Base-by-base conservation (phyloP, 2,888 invertebrate species). In the Unio pictorum region DNA sequence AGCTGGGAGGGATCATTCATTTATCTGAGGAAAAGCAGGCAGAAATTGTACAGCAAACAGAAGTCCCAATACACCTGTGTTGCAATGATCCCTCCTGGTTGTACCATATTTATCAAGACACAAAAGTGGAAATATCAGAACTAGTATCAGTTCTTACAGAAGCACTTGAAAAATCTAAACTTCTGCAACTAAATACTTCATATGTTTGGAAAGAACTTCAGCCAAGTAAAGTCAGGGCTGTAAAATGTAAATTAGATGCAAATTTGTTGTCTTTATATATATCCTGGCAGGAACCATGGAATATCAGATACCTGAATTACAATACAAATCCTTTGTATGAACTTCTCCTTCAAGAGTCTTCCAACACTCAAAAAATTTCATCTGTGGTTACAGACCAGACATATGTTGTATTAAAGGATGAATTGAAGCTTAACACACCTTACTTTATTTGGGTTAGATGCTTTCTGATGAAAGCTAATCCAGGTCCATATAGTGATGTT, bases 31-130 rank as follows among this genome's bases (percentile, higher is more conserved):
- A 83, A 5, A 73, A 87, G 66, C 90, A 89, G 79, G 64, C 78
- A 55, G 61, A 73, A 56, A 91, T 91, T 56, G 26, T 80, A 65
- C 63, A 72, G 23, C 81, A 86, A 55, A 78, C 76, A 15, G 83
- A 85, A 58, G 90, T 91, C 20, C 88, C 88, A 8, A 81, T 83
- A 17, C 91, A 91, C 72, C 73, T 90, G 66, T 92, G 92, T 76
- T 92, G 92, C 78, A 81, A 88, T 59, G 87, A 92, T 79, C 90
- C 91, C 4, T 87, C 87, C 4, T 92, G 91, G 90, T 81, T 92
- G 59, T 92, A 88, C 79, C 87, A 91, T 69, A 91, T 91, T 76
- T 92, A 91, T 82, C 92, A 92, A 81, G 92, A 92, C 77, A 92
- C 91, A 3, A 57, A 81, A 20, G 90, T 92, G 0, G 89, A 91